phyloP scores from a whole-genome alignment of 2,113 vertebrate species.

The Bubo blakistoni region DNA sequence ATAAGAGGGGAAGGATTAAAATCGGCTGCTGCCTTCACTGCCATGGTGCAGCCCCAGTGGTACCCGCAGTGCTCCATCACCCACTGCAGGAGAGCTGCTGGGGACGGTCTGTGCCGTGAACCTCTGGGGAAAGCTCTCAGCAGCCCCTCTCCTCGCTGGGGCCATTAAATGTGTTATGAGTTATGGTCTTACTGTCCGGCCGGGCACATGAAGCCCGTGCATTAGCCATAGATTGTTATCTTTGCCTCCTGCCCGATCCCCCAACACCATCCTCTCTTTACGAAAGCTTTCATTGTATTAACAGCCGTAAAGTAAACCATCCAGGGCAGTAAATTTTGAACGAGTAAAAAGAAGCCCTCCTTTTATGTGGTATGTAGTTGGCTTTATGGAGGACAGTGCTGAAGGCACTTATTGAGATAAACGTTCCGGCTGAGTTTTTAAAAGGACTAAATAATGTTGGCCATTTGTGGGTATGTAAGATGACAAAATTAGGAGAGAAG shows the following conservation, averaged over 20 bases:
- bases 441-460: constrained; percentile 31
- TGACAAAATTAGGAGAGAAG: constrained; percentile 9
- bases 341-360: neutral
- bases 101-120: neutral
- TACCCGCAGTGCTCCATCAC: neutral
- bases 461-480: neutral
- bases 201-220: neutral
- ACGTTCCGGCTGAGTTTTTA: constrained; percentile 1
- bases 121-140: neutral
- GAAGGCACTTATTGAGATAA: constrained; percentile 38
- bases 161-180: neutral
- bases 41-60: neutral
- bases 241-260: neutral
- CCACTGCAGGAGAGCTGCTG: neutral
- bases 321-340: constrained; percentile 26
- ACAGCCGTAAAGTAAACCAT: constrained; percentile 1
- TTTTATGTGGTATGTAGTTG: neutral
- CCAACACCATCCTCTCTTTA: neutral
- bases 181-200: neutral
- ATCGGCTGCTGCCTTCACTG: neutral
- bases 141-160: neutral
- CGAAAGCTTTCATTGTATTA: constrained; percentile 26
- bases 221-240: neutral
- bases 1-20: neutral
- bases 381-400: neutral